Evolutionary conservation across 2,888 invertebrate species (phyloP).

Genomic region (Caenorhabditis sp.): DNA sequence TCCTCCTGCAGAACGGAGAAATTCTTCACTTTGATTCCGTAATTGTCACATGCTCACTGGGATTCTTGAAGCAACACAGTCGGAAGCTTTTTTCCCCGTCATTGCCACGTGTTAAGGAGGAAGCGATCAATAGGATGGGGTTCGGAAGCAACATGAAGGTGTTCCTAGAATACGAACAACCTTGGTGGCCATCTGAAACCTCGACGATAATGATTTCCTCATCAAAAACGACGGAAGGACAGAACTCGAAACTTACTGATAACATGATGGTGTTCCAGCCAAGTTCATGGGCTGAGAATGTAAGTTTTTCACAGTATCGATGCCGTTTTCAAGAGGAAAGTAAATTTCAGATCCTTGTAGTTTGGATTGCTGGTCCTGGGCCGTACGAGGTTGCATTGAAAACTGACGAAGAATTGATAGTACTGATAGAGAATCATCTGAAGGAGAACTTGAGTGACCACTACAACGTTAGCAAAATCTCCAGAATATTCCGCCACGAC

Average conservation of each 20-base stretch:
- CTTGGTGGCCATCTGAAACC: constrained; percentile 71
- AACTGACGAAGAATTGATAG: constrained; percentile 21
- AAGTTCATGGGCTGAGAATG: constrained; percentile 67
- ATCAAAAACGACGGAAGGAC: constrained; percentile 20
- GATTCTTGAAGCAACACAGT: constrained; percentile 70
- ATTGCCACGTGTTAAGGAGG: constrained; percentile 63
- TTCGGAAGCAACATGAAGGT: constrained; percentile 75
- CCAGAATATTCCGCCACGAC: constrained; percentile 43
- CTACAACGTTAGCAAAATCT: background rate
- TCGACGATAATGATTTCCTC: constrained; percentile 51
- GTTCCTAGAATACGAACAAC: constrained; percentile 72
- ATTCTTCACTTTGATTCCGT: constrained; percentile 64
- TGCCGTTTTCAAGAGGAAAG: background rate
- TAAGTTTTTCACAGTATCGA: constrained; percentile 11
- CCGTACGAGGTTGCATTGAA: constrained; percentile 11
- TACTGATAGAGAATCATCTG: constrained; percentile 21
- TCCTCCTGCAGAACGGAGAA: constrained; percentile 27
- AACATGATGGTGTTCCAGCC: constrained; percentile 72
- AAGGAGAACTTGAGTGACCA: background rate
- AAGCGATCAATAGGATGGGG: constrained; percentile 72
- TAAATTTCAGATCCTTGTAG: constrained; percentile 64
- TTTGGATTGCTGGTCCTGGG: constrained; percentile 71
- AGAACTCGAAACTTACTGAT: constrained; percentile 39
- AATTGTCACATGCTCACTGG: constrained; percentile 76
- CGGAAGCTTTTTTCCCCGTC: constrained; percentile 68